Evolutionary conservation across 2,888 invertebrate species (phyloP).

Genomic region (Thereva nobilitata): DNA sequence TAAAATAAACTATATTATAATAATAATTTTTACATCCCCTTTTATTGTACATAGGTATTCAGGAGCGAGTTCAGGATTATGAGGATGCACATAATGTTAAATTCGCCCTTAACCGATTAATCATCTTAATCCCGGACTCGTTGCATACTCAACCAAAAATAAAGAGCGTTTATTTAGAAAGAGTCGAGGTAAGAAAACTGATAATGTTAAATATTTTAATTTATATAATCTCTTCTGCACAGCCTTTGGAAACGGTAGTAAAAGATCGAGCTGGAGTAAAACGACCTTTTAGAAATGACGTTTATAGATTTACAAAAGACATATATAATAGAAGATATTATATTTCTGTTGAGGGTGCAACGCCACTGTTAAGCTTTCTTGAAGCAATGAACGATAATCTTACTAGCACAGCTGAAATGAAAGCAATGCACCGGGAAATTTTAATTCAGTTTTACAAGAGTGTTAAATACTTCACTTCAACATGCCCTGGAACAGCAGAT

Average conservation of each 20-base stretch:
- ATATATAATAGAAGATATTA: constrained; percentile 49
- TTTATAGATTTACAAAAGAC: constrained; percentile 47
- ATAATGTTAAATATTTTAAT: background rate
- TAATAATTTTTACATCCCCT: too few relatives aligned
- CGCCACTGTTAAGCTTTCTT: constrained; percentile 52
- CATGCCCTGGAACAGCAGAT: constrained; percentile 49
- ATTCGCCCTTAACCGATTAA: constrained; percentile 49
- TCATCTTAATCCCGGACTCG: constrained; percentile 52
- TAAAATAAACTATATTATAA: too few relatives aligned
- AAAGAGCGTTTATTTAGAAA: constrained; percentile 46
- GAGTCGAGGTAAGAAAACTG: constrained; percentile 44
- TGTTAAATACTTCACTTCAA: constrained; percentile 46
- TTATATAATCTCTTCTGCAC: constrained; percentile 2
- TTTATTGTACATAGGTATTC: constrained; percentile 45
- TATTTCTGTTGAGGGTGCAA: constrained; percentile 53
- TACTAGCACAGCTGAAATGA: constrained; percentile 50
- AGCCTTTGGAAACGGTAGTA: constrained; percentile 47
- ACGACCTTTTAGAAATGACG: constrained; percentile 51
- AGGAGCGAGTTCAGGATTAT: constrained; percentile 48
- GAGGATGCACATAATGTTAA: constrained; percentile 45
- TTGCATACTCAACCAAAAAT: constrained; percentile 48
- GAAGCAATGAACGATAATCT: constrained; percentile 47
- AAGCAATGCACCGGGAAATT: constrained; percentile 51
- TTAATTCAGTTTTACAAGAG: constrained; percentile 50
- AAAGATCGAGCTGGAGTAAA: constrained; percentile 51